Percentiles rank a stretch among this genome's conserved stretches.
Evolutionary conservation across 2,113 vertebrate species (phyloP).

Genomic region (Ptychochromis oligacanthus): DNA sequence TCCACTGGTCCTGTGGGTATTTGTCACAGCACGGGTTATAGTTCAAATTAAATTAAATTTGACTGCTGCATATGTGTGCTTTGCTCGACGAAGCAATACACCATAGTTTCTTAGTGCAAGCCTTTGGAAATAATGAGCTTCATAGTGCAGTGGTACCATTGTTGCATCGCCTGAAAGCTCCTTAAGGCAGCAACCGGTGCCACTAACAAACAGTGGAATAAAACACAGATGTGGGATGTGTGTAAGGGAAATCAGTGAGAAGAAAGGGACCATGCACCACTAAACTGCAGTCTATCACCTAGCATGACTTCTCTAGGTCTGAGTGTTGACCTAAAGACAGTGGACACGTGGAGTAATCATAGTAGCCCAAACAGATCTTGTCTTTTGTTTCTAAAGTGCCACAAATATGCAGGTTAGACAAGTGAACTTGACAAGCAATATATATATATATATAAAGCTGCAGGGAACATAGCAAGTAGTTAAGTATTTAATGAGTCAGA

Average conservation of each 20-base stretch:
- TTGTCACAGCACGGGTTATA: fast-evolving
- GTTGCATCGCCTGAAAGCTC: neutral
- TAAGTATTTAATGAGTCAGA: neutral
- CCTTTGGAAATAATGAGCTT: neutral
- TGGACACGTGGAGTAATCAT: neutral
- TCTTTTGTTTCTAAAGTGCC: neutral
- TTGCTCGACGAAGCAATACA: neutral
- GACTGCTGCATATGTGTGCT: neutral
- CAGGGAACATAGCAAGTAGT: neutral
- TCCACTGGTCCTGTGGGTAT: neutral
- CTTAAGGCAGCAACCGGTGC: neutral
- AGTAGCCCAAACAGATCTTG: neutral
- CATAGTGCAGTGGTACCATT: neutral
- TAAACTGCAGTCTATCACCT: neutral
- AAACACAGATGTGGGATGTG: neutral
- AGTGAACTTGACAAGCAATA: too few species aligned
- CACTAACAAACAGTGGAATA: neutral
- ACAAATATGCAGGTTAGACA: neutral
- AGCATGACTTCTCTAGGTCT: neutral
- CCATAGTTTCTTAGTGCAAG: neutral
- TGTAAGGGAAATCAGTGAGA: neutral
- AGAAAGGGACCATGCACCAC: neutral
- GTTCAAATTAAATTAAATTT: neutral
- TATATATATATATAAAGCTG: neutral
- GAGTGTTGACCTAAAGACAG: neutral